phyloP scores from a whole-genome alignment of 2,113 vertebrate genomes.

The Melanostigma gelatinosum region DNA sequence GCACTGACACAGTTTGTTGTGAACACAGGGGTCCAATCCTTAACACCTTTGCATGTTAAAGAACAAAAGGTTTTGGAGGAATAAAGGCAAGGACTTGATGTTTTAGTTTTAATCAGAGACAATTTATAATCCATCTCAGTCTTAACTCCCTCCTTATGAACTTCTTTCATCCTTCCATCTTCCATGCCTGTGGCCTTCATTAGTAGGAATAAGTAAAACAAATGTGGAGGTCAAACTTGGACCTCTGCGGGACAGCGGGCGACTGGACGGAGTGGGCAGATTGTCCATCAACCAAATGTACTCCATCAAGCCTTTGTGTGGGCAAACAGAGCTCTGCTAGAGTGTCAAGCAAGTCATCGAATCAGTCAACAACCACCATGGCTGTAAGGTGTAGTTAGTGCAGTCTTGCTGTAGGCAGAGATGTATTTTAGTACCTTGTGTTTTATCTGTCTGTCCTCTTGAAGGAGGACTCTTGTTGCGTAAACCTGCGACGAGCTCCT shows the following conservation, averaged over 20 bases:
- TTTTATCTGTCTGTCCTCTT: too few relatives aligned
- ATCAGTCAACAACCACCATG: not conserved
- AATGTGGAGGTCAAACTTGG: slow-evolving; percentile 14
- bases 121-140: slow-evolving; percentile 5
- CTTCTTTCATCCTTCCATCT: slow-evolving; percentile 12
- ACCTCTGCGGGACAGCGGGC: not conserved
- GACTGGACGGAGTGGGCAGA: not conserved
- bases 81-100: slow-evolving; percentile 1
- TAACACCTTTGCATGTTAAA: slow-evolving; percentile 13
- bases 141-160: not conserved
- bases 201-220: slow-evolving; percentile 32
- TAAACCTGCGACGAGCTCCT: too few relatives aligned
- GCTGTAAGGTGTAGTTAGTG: not conserved
- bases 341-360: not conserved
- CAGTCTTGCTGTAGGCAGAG: not conserved
- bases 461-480: too few relatives aligned
- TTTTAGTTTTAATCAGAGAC: slow-evolving; percentile 23
- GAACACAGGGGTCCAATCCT: not conserved
- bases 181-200: slow-evolving; percentile 20
- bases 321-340: not conserved
- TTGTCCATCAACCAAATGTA: not conserved
- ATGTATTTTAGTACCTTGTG: not conserved
- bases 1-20: slow-evolving; percentile 3
- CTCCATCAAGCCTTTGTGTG: not conserved
- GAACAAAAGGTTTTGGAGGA: not conserved